These are phyloP conservation scores for Hybognathus amarus DNA, from an alignment of 2,797 vertebrate species.

Conservation along the genomic window DNA sequence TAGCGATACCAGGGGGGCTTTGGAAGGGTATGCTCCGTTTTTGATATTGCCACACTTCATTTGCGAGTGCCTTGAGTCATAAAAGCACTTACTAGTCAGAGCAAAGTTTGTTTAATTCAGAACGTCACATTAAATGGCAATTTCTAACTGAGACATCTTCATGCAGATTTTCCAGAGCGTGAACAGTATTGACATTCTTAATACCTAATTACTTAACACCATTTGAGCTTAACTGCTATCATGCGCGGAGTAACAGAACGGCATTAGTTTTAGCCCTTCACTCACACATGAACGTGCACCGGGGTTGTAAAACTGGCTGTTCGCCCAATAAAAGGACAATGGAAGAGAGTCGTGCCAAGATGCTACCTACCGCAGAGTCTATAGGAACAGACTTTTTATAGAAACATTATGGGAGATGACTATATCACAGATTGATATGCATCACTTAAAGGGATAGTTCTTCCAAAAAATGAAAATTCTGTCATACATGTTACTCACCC, in stretches of 20 bases:
- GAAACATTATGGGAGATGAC: not conserved
- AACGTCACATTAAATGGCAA: conserved; percentile 46
- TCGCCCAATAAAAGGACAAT: conserved; percentile 37
- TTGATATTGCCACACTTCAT: conserved; percentile 36
- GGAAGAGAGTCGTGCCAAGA: conserved; percentile 5
- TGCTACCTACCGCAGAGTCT: not conserved
- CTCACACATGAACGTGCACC: conserved; percentile 6
- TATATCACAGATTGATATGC: not conserved
- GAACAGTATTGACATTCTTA: conserved; percentile 36
- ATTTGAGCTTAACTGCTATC: conserved; percentile 31
- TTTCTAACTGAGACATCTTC: conserved; percentile 14
- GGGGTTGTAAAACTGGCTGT: conserved; percentile 29
- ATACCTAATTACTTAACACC: conserved; percentile 39
- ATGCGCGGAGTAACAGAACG: not conserved
- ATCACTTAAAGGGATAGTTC: not conserved
- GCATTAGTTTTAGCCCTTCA: conserved; percentile 29
- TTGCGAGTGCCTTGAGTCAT: conserved; percentile 14
- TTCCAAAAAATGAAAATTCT: not conserved
- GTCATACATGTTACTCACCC: not conserved
- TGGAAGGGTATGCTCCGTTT: not conserved
- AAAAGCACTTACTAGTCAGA: conserved; percentile 32
- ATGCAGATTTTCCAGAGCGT: conserved; percentile 30
- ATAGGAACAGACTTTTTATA: not conserved
- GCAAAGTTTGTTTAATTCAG: conserved; percentile 48
- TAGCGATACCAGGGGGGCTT: not conserved